These are phyloP conservation scores for Bombylius discolor DNA, from an alignment of 2,888 invertebrate species.

Conservation along the genomic window DNA sequence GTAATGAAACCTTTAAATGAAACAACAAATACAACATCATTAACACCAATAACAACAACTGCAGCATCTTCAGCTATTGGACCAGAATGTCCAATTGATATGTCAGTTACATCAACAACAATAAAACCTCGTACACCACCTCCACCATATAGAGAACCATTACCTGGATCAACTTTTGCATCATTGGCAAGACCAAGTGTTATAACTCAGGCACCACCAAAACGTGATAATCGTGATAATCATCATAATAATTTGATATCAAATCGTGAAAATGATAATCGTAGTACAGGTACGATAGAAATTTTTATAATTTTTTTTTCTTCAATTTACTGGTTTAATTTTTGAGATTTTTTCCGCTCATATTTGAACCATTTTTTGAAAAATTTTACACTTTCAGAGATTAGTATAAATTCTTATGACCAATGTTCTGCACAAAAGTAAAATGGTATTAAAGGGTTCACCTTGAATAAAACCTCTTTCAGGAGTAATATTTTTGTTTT, in stretches of 20 bases:
- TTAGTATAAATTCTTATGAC: no score
- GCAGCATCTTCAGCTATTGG: slow-evolving; percentile 17
- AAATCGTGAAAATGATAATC: slow-evolving; percentile 28
- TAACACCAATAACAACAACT: slow-evolving; percentile 14
- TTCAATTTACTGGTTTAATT: no score
- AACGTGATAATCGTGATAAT: slow-evolving; percentile 22
- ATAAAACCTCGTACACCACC: slow-evolving; percentile 29
- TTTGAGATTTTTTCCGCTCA: no score
- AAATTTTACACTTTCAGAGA: no score
- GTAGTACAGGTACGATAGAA: slow-evolving; percentile 18
- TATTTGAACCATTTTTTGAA: no score
- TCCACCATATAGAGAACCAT: slow-evolving; percentile 33
- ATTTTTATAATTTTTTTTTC: neutral
- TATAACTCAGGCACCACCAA: slow-evolving; percentile 45
- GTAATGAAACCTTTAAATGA: slow-evolving; percentile 18
- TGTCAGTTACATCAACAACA: slow-evolving; percentile 32
- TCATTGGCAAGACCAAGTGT: slow-evolving; percentile 44
- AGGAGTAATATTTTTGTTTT: no score
- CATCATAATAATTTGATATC: slow-evolving; percentile 20
- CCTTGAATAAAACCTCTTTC: no score
- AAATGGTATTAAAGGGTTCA: no score
- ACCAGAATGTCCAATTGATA: slow-evolving; percentile 32
- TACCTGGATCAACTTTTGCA: slow-evolving; percentile 29
- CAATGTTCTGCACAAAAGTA: no score
- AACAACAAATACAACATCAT: slow-evolving; percentile 19